Percentiles rank a stretch among this genome's conserved stretches.
Conservation (phyloP, 92 coral and sea anemone species). For the Parazoanthus darwini region DNA sequence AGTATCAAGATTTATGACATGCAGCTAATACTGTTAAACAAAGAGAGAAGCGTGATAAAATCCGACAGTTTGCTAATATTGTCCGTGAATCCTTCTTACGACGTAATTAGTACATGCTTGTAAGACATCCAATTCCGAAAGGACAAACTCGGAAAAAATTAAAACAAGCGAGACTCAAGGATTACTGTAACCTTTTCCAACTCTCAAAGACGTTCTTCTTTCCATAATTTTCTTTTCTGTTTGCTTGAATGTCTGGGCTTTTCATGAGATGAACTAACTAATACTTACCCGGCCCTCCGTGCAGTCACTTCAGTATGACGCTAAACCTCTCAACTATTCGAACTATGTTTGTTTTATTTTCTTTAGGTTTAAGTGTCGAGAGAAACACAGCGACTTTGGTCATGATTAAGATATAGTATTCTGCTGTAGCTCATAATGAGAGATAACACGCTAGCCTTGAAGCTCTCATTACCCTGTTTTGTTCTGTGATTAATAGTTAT, state of each 20-base stretch:
- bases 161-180: too few species aligned
- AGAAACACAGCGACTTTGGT: background rate
- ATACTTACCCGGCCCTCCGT: background rate
- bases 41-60: background rate
- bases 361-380: slow-evolving; percentile 1
- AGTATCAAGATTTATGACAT: too few species aligned
- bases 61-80: background rate
- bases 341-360: slow-evolving; percentile 20
- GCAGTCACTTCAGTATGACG: slow-evolving; percentile 3
- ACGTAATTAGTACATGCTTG: background rate
- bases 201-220: background rate
- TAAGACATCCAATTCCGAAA: background rate
- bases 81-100: background rate
- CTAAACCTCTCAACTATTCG: background rate
- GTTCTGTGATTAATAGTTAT: slow-evolving; percentile 22
- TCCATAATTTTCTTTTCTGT: background rate
- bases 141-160: background rate
- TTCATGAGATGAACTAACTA: background rate
- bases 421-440: background rate
- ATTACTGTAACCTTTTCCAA: too few species aligned
- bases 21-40: background rate
- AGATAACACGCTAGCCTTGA: background rate
- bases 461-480: background rate
- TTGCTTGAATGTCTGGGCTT: background rate
- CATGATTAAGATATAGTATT: slow-evolving; percentile 11